Base-by-base conservation (phyloP, 2,888 invertebrate genomes). In the Nasonovia ribisnigri region DNA sequence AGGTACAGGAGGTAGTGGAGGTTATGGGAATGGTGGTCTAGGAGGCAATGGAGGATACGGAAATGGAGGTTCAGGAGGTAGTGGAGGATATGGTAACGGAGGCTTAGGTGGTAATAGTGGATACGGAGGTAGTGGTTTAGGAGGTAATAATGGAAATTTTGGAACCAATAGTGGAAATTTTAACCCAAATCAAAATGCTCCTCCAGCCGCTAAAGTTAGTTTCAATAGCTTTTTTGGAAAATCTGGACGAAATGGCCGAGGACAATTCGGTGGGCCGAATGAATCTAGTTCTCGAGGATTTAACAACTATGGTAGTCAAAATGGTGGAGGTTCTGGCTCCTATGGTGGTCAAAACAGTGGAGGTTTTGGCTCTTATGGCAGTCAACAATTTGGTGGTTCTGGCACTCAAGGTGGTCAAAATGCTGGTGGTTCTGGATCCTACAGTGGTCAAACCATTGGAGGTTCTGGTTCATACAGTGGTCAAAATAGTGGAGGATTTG, bases 181-280 rank as follows among this genome's bases (percentile, higher is more conserved):
- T 48, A 93, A 93, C 86, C 93, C 93, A 46, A 94, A 94, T 92
- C 93, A 94, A 86, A 94, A 94, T 92, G 94, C 94, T 86, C 94
- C 94, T 57, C 94, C 94, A 36, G 94, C 94, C n/a, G 94, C 94
- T 54, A 94, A 94, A 93, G 94, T 94, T 29, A 94, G 94, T 89
- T 94, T 94, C 84, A 94, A 94, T 43, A 43, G 48, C 36, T 84
- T 2, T 89, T 93, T 84, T 60, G 93, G 93, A 48, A 93, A 46
- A 36, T 93, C 93, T 26, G 93, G 84, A 26, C 43, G 93, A 48
- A 89, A 89, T 84, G 84, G 84, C 4, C 84, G 84, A 60, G 89
- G 89, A 20, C 92, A 93, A 46, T 89, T 36, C 16, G 89, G 84
- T 5, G 93, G 93, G 46, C 42, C 90, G n/a, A 93, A 93, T 36